Base-by-base conservation (phyloP, 2,113 vertebrate species). In the Grallaria varia region DNA sequence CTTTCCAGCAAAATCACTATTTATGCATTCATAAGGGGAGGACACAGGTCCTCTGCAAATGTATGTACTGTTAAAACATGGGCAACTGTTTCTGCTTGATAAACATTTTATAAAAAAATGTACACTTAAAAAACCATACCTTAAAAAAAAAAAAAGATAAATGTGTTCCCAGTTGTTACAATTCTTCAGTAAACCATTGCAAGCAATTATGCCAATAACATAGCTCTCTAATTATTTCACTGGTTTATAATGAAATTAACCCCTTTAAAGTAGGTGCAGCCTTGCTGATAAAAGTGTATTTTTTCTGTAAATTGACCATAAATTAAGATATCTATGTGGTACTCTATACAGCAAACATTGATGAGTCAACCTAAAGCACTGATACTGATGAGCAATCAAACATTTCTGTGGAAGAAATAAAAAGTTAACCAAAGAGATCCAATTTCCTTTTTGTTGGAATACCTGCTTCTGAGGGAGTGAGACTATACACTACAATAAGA, bases 251-350 rank as follows among this genome's bases (percentile, higher is more conserved):
- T 63, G 14, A 72, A 88, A 93, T 67, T 11, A 31, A 15, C 4
- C 9, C 13, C 22, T 55, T 95, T 85, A 75, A 89, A 94, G 17
- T 59, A 69, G 77, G 20, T 35, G 22, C 39, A 92, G 4, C 24
- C 53, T 59, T 86, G 45, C 44, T 80, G 39, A 59, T 56, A 58
- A 71, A 93, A 95, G 15, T 82, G 15, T 64, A 45, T 50, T 85
- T 80, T 80, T 92, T 11, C 64, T 91, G 14, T 76, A 90, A 95
- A 91, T 86, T 89, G 12, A 63, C 30, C 10, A 92, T 92, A 90
- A 90, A 87, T 80, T 44, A 62, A 78, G 33, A 8, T 86, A 55
- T 88, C 85, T 84, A 49, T 71, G 13, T 31, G 30, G 8, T n/a
- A 22, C 4, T 72, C 22, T 35, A 25, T 39, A 35, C 3, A 47